These are phyloP conservation scores for Strix aluco DNA, from an alignment of 2,113 vertebrate species.

Conservation along the genomic window DNA sequence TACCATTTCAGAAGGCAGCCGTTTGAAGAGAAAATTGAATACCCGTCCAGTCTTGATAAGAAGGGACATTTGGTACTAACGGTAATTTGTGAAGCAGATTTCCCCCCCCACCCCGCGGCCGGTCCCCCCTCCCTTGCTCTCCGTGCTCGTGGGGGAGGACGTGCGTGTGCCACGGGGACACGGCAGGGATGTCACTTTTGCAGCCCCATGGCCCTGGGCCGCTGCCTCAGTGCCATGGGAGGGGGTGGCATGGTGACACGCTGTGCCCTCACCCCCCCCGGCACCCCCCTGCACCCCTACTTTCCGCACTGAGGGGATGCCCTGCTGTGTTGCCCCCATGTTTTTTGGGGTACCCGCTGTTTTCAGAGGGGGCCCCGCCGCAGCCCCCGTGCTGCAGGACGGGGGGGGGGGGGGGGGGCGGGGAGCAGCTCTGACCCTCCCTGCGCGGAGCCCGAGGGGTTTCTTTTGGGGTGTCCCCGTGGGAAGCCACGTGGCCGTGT, in stretches of 20 bases:
- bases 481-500: fast-evolving
- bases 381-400: no score
- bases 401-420: no score
- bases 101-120: neutral
- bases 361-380: no score
- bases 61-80: constrained; percentile 56
- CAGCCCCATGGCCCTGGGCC: neutral
- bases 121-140: neutral
- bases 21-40: constrained; percentile 76
- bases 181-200: neutral
- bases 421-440: no score
- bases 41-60: constrained; percentile 72
- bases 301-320: neutral
- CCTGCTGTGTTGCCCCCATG: fast-evolving
- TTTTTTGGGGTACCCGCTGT: neutral
- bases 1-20: constrained; percentile 73
- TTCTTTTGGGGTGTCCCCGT: fast-evolving
- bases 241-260: neutral
- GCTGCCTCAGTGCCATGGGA: fast-evolving
- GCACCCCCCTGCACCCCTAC: fast-evolving
- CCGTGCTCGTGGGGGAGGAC: neutral
- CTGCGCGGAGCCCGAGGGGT: fast-evolving
- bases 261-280: fast-evolving
- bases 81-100: constrained; percentile 50
- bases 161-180: fast-evolving